These are phyloP conservation scores for Hemaris fuciformis DNA, from an alignment of 2,888 invertebrate genomes.

Conservation along the genomic window DNA sequence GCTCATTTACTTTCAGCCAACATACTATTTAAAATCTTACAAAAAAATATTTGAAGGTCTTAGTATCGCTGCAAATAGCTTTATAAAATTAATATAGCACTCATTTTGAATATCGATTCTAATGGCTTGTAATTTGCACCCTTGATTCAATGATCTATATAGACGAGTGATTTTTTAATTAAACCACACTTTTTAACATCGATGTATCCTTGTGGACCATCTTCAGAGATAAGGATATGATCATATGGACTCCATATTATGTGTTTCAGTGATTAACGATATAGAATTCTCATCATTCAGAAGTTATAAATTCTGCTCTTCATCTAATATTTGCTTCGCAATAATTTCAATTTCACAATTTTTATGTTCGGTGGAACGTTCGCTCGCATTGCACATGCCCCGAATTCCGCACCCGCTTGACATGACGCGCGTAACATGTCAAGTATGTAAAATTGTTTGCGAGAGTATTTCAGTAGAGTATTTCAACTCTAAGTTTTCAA, in stretches of 20 bases:
- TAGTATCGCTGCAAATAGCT: too few relatives aligned
- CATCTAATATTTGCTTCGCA: neutral
- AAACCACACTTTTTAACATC: too few relatives aligned
- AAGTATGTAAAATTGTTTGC: neutral
- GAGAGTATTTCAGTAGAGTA: neutral
- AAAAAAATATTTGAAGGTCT: too few relatives aligned
- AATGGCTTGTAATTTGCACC: neutral
- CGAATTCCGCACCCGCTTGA: neutral
- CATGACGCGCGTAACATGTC: neutral
- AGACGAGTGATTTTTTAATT: neutral
- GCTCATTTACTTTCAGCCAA: too few relatives aligned
- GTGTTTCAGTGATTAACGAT: too few relatives aligned
- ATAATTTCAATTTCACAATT: slow-evolving; percentile 1
- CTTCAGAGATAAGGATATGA: too few relatives aligned
- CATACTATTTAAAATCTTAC: too few relatives aligned
- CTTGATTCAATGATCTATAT: neutral
- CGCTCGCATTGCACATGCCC: neutral
- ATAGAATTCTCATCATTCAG: too few relatives aligned
- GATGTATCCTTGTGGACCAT: too few relatives aligned
- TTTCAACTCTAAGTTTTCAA: neutral
- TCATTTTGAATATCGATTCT: neutral
- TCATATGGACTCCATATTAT: too few relatives aligned
- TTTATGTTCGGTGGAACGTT: neutral
- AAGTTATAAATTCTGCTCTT: too few relatives aligned
- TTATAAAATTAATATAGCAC: neutral